Base-by-base conservation (phyloP, 2,113 vertebrate species). In the Lates calcarifer region DNA sequence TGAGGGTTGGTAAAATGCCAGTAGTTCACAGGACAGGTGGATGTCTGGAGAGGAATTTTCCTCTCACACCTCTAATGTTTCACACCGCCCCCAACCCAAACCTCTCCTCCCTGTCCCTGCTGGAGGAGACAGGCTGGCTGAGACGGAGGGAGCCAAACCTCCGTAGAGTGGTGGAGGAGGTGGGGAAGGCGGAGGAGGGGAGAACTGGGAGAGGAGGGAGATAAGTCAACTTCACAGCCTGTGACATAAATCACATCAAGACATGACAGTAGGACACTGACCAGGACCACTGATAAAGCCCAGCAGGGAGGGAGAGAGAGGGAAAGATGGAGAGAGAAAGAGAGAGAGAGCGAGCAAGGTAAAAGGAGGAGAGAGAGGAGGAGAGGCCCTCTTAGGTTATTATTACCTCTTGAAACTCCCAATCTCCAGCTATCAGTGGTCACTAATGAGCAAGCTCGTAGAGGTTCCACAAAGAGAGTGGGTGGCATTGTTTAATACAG, bases 201-300 rank as follows among this genome's bases (percentile, higher is more conserved):
- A 92, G 63, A 45, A 83, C 11, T 65, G 53, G 66, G 77, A 78
- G 77, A 76, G 85, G 76, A 73, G 90, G 91, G 92, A 96, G 96
- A 97, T 97, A 97, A 97, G 96, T 96, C 91, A 93, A 95, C 95
- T 95, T 96, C 95, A 94, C 95, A 95, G 94, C 93, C 95, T 70
- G 87, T 94, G 95, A 96, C 96, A 96, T 97, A 96, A 96, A 97
- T 97, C 96, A 97, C 95, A 95, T 89, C 87, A 93, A 95, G 94
- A 96, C 95, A 95, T 96, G 96, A 96, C 95, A 96, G 95, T 91
- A 94, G 96, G 96, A 98, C 96, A 96, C 92, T 97, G 95, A 96
- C 94, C 97, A 97, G 96, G 95, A 94, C 95, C 90, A 43, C 95
- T 94, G 96, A 97, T 97, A 97, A 96, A 94, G 85, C 86, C 79